phyloP scores from a whole-genome alignment of 2,888 invertebrate species.

The Thymelicus lineola region DNA sequence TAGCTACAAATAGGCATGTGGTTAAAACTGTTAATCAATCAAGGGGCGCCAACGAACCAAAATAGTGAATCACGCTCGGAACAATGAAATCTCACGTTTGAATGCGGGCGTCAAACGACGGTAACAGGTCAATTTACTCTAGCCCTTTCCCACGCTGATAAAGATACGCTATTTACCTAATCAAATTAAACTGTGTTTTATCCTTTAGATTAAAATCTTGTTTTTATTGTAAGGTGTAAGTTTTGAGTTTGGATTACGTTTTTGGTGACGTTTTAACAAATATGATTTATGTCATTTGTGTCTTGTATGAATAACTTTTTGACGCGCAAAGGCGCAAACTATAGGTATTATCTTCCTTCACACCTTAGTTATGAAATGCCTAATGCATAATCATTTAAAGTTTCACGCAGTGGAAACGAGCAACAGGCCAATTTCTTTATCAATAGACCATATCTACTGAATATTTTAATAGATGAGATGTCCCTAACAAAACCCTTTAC shows the following conservation, averaged over 20 bases:
- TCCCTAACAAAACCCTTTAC: conserved; percentile 32
- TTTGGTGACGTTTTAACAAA: not conserved
- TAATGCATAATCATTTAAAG: too few relatives aligned
- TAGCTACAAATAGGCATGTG: conserved; percentile 46
- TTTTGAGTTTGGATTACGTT: not conserved
- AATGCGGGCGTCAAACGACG: conserved; percentile 79
- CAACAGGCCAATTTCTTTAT: too few relatives aligned
- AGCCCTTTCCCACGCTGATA: conserved; percentile 79
- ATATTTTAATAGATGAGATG: not conserved
- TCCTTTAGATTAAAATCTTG: conserved; percentile 46
- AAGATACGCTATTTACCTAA: conserved; percentile 59
- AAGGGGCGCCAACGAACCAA: conserved; percentile 72
- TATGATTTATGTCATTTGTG: too few relatives aligned
- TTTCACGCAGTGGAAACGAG: too few relatives aligned
- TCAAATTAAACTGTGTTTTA: conserved; percentile 53
- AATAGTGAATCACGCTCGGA: conserved; percentile 75
- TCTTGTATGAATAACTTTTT: too few relatives aligned
- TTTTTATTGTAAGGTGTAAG: not conserved
- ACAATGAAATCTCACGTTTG: conserved; percentile 80
- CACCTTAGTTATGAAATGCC: too few relatives aligned
- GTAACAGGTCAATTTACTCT: conserved; percentile 81
- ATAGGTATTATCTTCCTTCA: too few relatives aligned
- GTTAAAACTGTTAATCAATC: conserved; percentile 73
- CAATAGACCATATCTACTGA: too few relatives aligned
- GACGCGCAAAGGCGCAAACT: too few relatives aligned